A percentile compares a stretch with the other conserved stretches of the same genome.
phyloP scores from a whole-genome alignment of 2,888 invertebrate genomes.

The Aelia acuminata region DNA sequence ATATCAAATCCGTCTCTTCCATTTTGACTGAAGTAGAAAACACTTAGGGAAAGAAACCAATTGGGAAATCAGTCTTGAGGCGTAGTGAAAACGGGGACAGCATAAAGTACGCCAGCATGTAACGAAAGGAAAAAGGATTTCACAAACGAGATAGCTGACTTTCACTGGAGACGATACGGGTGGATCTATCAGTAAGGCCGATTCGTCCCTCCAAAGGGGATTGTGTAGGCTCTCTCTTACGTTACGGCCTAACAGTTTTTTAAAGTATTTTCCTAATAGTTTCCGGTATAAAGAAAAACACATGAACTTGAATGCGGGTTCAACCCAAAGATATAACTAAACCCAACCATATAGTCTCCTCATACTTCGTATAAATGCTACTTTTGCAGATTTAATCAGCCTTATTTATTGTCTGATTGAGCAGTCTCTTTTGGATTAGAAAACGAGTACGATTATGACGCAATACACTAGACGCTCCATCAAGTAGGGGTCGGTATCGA shows the following conservation, averaged over 20 bases:
- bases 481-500: too few relatives aligned
- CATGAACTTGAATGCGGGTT: too few relatives aligned
- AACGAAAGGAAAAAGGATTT: conserved; percentile 38
- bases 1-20: not conserved
- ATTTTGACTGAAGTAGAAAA: not conserved
- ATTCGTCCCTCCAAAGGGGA: not conserved
- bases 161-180: conserved; percentile 12
- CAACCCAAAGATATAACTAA: too few relatives aligned
- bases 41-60: not conserved
- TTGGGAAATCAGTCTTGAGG: not conserved
- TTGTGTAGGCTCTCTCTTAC: conserved; percentile 3
- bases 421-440: too few relatives aligned
- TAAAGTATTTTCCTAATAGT: not conserved
- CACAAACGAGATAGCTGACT: conserved; percentile 10
- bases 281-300: too few relatives aligned
- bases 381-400: too few relatives aligned
- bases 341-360: too few relatives aligned
- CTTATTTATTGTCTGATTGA: too few relatives aligned
- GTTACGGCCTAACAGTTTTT: not conserved
- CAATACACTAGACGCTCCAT: too few relatives aligned
- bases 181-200: conserved; percentile 12
- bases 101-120: conserved; percentile 36
- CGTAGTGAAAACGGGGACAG: conserved; percentile 31
- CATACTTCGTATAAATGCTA: too few relatives aligned
- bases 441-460: too few relatives aligned